These are phyloP conservation scores for Tenodera sinensis DNA, from an alignment of 2,888 invertebrate genomes.

Conservation along the genomic window DNA sequence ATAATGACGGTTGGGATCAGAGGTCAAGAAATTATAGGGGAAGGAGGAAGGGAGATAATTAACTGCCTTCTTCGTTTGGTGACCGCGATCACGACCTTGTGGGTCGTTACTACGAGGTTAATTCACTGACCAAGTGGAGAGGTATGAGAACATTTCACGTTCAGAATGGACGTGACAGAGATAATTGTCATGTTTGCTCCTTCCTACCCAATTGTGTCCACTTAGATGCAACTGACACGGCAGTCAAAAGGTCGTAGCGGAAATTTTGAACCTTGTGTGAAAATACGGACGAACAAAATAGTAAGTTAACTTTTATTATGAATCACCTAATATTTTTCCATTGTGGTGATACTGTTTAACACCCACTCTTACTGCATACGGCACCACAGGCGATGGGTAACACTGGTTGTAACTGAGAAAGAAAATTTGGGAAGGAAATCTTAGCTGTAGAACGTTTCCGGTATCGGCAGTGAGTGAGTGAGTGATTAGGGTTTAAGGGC, in stretches of 20 bases:
- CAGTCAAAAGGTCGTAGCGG: not conserved
- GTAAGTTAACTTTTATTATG: too few species aligned
- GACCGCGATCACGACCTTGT: constrained; percentile 10
- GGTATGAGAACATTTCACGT: not conserved
- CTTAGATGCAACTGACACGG: not conserved
- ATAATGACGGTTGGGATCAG: not conserved
- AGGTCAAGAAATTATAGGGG: not conserved
- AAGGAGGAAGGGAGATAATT: not conserved
- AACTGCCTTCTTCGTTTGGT: constrained; percentile 15
- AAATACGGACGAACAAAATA: not conserved
- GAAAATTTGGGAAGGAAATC: too few species aligned
- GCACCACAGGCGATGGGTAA: too few species aligned
- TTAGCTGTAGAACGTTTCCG: too few species aligned
- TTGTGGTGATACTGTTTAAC: too few species aligned
- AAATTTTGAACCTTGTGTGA: not conserved
- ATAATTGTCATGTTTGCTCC: not conserved
- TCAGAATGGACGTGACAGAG: not conserved
- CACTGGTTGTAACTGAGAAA: too few species aligned
- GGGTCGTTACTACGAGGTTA: not conserved
- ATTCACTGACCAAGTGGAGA: constrained; percentile 1
- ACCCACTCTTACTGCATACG: too few species aligned
- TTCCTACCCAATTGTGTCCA: not conserved
- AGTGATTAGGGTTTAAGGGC: too few species aligned
- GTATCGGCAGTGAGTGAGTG: too few species aligned
- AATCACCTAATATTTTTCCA: too few species aligned